These are phyloP conservation scores for Triplophysa siluroides DNA, from an alignment of 2,113 vertebrate genomes.

Conservation along the genomic window DNA sequence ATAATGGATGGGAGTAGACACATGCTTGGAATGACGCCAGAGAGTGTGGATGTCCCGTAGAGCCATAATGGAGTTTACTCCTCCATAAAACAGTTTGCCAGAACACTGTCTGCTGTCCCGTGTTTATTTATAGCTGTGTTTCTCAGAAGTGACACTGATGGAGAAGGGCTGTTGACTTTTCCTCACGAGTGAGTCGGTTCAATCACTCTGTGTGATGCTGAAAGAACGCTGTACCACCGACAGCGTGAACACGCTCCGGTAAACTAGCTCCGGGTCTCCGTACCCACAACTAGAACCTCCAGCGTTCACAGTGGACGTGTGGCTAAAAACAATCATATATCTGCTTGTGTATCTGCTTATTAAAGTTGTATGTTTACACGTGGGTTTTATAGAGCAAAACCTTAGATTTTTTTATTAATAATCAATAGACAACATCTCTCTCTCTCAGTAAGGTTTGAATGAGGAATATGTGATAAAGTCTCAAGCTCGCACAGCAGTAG, in stretches of 20 bases:
- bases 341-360: too few relatives aligned
- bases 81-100: slow-evolving; percentile 33
- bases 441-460: too few relatives aligned
- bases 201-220: slow-evolving; percentile 8
- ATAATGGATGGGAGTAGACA: slow-evolving; percentile 39
- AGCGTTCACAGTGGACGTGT: not conserved
- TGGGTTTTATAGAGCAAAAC: too few relatives aligned
- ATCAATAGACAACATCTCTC: too few relatives aligned
- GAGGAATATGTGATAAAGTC: too few relatives aligned
- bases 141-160: slow-evolving; percentile 48
- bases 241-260: not conserved
- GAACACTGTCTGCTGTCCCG: slow-evolving; percentile 36
- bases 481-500: too few relatives aligned
- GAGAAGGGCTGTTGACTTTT: slow-evolving; percentile 51
- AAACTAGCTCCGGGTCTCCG: not conserved
- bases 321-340: too few relatives aligned
- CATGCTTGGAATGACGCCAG: slow-evolving; percentile 43
- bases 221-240: not conserved
- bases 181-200: slow-evolving; percentile 20
- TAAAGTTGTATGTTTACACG: too few relatives aligned
- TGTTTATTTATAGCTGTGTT: slow-evolving; percentile 48
- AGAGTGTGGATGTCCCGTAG: slow-evolving; percentile 34
- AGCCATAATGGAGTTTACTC: slow-evolving; percentile 47
- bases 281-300: not conserved
- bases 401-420: too few relatives aligned